A percentile compares a stretch with the other conserved stretches of the same genome.
These are phyloP conservation scores for Tursiops truncatus DNA, from an alignment of 2,113 vertebrate species.

Conservation along the genomic window DNA sequence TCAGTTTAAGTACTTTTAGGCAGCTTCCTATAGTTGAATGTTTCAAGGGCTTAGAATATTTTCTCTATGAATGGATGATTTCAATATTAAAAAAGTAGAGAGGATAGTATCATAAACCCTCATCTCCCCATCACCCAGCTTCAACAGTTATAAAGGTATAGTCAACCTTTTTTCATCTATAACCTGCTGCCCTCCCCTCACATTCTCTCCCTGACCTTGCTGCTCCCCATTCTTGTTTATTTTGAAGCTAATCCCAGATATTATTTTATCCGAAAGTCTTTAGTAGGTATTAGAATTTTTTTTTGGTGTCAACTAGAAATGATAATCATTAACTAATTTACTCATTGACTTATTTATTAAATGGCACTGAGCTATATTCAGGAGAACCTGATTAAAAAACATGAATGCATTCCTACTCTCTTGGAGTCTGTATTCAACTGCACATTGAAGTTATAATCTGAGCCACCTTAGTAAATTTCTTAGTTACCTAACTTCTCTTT, in stretches of 20 bases:
- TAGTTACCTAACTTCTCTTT: background rate
- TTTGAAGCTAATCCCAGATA: background rate
- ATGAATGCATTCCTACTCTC: background rate
- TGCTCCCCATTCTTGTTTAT: background rate
- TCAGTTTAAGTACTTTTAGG: background rate
- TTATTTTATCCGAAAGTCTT: background rate
- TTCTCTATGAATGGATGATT: background rate
- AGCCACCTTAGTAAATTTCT: background rate
- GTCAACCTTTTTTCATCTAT: background rate
- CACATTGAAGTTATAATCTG: background rate
- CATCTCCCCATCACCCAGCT: background rate
- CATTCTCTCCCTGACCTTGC: background rate
- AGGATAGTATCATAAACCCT: background rate
- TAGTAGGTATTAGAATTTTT: background rate
- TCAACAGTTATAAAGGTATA: background rate
- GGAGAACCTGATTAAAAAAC: background rate
- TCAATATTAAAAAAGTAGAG: background rate
- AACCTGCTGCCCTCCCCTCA: too few relatives aligned
- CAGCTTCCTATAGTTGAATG: background rate
- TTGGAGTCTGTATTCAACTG: background rate
- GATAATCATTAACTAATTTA: background rate
- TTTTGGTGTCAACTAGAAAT: background rate
- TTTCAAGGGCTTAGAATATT: background rate
- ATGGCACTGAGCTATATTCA: background rate
- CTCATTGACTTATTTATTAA: background rate